Evolutionary conservation across 64 coral and sea anemone species (phyloP).

Genomic region (Stylophora pistillata): DNA sequence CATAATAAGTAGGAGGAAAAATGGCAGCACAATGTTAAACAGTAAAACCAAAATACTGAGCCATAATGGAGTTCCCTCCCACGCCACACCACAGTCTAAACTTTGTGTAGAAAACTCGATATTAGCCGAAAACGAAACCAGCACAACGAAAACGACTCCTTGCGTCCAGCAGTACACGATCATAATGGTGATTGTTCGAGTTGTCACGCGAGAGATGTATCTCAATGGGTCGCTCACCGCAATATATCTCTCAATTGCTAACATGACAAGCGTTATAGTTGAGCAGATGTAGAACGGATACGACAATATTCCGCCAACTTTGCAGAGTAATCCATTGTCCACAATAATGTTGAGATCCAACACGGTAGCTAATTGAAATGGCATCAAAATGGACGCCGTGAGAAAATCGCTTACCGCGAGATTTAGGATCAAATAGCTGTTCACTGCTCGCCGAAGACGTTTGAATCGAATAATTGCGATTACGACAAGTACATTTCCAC

Average conservation of each 20-base stretch:
- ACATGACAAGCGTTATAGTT: conserved; percentile 57
- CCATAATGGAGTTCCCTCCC: conserved; percentile 56
- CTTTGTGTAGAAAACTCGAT: conserved; percentile 51
- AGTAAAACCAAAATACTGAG: conserved; percentile 33
- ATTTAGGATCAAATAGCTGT: conserved; percentile 49
- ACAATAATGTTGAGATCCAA: conserved; percentile 45
- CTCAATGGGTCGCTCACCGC: conserved; percentile 58
- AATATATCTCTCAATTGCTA: conserved; percentile 51
- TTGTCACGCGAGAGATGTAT: conserved; percentile 37
- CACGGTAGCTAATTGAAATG: conserved; percentile 46
- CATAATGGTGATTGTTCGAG: conserved; percentile 24
- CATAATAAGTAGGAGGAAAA: conserved; percentile 42
- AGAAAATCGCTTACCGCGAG: conserved; percentile 53
- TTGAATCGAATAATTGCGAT: conserved; percentile 34
- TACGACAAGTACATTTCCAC: conserved; percentile 49
- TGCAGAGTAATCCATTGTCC: conserved; percentile 30
- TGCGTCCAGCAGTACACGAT: conserved; percentile 54
- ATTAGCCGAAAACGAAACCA: not conserved
- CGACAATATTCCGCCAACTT: conserved; percentile 43
- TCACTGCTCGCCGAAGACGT: conserved; percentile 34
- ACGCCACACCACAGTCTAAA: conserved; percentile 59
- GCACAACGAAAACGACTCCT: not conserved
- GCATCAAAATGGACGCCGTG: conserved; percentile 28
- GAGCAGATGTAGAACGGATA: conserved; percentile 62
- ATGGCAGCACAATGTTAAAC: conserved; percentile 45